Percentiles rank a stretch among this genome's conserved stretches.
Evolutionary conservation across 2,888 invertebrate genomes (phyloP).

Genomic region (Chloroclystis v-ata): DNA sequence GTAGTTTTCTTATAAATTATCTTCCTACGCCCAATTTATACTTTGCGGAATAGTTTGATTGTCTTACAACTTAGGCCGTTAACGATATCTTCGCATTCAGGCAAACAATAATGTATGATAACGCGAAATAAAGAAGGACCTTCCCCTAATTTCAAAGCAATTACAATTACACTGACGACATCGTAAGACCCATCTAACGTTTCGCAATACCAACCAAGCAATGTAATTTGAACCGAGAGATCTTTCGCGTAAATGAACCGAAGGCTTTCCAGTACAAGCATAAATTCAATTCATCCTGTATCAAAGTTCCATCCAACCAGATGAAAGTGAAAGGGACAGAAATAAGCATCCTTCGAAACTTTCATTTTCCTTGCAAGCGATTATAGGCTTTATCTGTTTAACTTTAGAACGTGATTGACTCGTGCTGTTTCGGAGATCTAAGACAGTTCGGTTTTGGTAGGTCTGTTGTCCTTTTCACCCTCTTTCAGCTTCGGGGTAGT

Average conservation of each 20-base stretch:
- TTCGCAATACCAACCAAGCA: conserved; percentile 4
- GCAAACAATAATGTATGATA: conserved; percentile 32
- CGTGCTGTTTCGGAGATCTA: conserved; percentile 30
- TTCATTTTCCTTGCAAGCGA: conserved; percentile 29
- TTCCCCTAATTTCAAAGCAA: conserved; percentile 1
- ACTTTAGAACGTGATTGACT: conserved; percentile 30
- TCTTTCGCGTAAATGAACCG: conserved; percentile 41
- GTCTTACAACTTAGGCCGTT: conserved; percentile 7
- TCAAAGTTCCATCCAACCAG: conserved; percentile 68
- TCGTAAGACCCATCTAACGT: background rate
- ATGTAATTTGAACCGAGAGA: conserved; percentile 30
- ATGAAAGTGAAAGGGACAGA: conserved; percentile 60
- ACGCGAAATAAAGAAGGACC: conserved; percentile 26
- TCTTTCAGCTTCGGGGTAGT: conserved; percentile 57
- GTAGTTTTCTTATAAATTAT: too few species aligned
- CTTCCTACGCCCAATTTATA: background rate
- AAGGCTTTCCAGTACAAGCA: conserved; percentile 46
- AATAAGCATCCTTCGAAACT: conserved; percentile 63
- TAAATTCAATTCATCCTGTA: conserved; percentile 74
- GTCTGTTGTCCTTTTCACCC: conserved; percentile 69
- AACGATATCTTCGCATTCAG: conserved; percentile 28
- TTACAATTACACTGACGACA: conserved; percentile 20
- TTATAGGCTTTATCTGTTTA: conserved; percentile 16
- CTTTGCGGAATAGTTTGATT: background rate
- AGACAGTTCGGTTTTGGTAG: conserved; percentile 34